phyloP scores from a whole-genome alignment of 1,140 invertebrate species.

The Pseudomyrmex cubaensis region DNA sequence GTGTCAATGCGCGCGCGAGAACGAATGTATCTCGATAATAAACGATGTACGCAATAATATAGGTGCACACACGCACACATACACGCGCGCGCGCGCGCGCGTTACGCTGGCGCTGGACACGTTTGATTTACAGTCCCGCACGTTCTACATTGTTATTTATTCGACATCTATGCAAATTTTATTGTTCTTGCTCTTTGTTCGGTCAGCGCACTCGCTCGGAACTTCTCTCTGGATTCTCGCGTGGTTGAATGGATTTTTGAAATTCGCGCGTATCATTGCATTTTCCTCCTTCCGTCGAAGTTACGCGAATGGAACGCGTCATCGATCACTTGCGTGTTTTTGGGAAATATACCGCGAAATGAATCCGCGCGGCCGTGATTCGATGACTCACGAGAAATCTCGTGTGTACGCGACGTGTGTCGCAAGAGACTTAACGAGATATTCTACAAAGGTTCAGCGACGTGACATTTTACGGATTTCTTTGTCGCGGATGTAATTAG shows the following conservation, averaged over 20 bases:
- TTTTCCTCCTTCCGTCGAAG: conserved; percentile 15
- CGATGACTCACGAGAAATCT: conserved; percentile 31
- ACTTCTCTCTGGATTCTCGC: conserved; percentile 15
- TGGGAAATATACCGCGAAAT: not conserved
- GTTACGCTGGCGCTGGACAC: conserved; percentile 25
- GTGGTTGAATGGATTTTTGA: conserved; percentile 54
- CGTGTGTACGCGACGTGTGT: not conserved
- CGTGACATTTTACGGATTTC: not conserved
- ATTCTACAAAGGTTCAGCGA: not conserved
- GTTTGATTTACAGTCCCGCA: conserved; percentile 44
- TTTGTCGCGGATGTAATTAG: not conserved
- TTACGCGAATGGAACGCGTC: conserved; percentile 64
- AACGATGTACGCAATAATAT: conserved; percentile 16
- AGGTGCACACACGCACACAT: no score
- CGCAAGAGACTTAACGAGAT: not conserved
- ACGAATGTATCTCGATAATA: conserved; percentile 39
- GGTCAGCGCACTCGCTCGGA: conserved; percentile 7
- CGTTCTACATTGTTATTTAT: conserved; percentile 54
- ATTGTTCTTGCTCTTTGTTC: conserved; percentile 64
- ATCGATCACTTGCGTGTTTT: conserved; percentile 38
- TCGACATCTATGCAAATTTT: conserved; percentile 64
- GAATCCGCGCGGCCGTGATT: not conserved
- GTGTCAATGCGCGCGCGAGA: conserved; percentile 25
- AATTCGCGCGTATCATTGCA: conserved; percentile 68
- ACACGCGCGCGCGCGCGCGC: not conserved